Evolutionary conservation across 2,888 invertebrate species (phyloP).

Genomic region (Machimus atricapillus): DNA sequence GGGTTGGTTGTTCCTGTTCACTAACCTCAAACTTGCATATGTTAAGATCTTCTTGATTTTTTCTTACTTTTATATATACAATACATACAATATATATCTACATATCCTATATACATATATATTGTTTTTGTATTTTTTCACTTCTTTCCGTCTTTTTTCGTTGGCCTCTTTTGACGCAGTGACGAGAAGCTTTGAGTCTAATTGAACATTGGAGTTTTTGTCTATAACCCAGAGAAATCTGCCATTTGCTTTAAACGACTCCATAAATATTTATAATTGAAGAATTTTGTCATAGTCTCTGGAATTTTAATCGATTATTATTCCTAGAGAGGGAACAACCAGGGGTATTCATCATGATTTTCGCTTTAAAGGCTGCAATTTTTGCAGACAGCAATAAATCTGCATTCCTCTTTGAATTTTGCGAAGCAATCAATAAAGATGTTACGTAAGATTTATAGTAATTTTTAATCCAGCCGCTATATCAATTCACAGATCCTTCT

Average conservation of each 20-base stretch:
- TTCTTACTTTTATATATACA: too few species aligned
- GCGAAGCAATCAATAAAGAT: neutral
- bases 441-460: neutral
- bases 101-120: neutral
- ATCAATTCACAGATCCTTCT: neutral
- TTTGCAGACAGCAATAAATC: neutral
- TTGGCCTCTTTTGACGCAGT: neutral
- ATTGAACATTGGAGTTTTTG: conserved; percentile 10
- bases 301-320: neutral
- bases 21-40: conserved; percentile 38
- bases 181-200: conserved; percentile 4
- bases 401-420: neutral
- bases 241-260: neutral
- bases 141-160: neutral
- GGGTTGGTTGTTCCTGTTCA: conserved; percentile 31
- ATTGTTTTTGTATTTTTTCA: neutral
- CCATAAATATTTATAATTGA: neutral
- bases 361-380: neutral
- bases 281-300: neutral
- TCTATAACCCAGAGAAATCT: neutral
- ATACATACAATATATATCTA: too few species aligned
- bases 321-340: neutral
- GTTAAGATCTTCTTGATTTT: conserved; percentile 9
- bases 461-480: neutral
- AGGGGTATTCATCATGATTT: neutral